These are phyloP conservation scores for Amphimallon solstitiale DNA, from an alignment of 2,888 invertebrate genomes.

Conservation along the genomic window DNA sequence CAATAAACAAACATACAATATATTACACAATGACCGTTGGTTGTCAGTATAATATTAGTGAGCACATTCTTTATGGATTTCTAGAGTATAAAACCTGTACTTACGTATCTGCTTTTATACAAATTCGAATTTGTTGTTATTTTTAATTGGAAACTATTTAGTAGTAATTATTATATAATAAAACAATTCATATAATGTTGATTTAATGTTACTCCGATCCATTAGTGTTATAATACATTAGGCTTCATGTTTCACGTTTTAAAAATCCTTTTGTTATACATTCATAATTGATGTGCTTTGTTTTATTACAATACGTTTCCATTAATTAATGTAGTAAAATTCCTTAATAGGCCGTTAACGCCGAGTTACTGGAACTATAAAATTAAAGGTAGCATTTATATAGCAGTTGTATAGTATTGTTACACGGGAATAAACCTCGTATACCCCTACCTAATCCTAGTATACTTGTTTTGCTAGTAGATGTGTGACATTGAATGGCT, in stretches of 20 bases:
- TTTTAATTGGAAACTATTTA: too few relatives aligned
- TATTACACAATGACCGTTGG: too few relatives aligned
- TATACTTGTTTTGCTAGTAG: not conserved
- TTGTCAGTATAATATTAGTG: too few relatives aligned
- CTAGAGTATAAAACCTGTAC: too few relatives aligned
- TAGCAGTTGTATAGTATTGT: conserved; percentile 25
- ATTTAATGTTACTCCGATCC: too few relatives aligned
- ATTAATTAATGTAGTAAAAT: conserved; percentile 34
- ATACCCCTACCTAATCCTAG: not conserved
- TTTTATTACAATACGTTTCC: conserved; percentile 31
- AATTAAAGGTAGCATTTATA: conserved; percentile 30
- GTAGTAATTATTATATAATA: not conserved
- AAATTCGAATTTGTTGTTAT: too few relatives aligned
- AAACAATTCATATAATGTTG: too few relatives aligned
- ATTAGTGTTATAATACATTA: not conserved
- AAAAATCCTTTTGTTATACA: conserved; percentile 32
- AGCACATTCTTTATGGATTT: too few relatives aligned
- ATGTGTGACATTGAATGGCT: not conserved
- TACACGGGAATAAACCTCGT: conserved; percentile 18
- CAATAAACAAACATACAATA: too few relatives aligned
- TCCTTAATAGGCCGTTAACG: conserved; percentile 33
- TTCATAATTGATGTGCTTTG: conserved; percentile 34
- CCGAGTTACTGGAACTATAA: conserved; percentile 34
- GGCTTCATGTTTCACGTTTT: conserved; percentile 17
- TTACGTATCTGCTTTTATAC: too few relatives aligned